A percentile compares a stretch with the other conserved stretches of the same genome.
These are phyloP conservation scores for Pseudomugil tenellus DNA, from an alignment of 2,797 vertebrate genomes.

Conservation along the genomic window DNA sequence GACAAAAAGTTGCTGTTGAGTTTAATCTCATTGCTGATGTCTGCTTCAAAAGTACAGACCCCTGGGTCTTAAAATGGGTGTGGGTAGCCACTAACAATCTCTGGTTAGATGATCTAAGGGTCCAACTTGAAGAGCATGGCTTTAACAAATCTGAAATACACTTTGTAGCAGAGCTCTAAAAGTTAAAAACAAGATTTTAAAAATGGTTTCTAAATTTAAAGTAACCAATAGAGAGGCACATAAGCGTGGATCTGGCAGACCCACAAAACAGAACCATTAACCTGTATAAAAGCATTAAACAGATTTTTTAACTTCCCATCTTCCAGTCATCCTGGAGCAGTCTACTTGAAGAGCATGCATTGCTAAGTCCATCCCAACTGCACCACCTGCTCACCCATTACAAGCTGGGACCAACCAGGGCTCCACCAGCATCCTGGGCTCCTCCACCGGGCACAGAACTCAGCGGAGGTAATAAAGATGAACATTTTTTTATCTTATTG, in stretches of 20 bases:
- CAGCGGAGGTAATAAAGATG: slow-evolving; percentile 71
- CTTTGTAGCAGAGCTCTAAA: no score
- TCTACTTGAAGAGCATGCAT: slow-evolving; percentile 86
- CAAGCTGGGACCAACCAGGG: slow-evolving; percentile 88
- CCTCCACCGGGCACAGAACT: slow-evolving; percentile 84
- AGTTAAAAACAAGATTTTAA: not conserved
- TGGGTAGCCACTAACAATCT: not conserved
- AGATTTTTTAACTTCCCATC: slow-evolving; percentile 10
- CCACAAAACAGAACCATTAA: slow-evolving; percentile 2
- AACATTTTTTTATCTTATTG: not conserved
- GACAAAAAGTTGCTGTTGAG: not conserved
- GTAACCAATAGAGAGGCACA: not conserved
- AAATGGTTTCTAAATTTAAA: not conserved
- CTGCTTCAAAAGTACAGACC: not conserved
- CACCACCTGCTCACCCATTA: slow-evolving; percentile 93
- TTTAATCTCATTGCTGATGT: not conserved
- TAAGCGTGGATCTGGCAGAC: slow-evolving; percentile 1
- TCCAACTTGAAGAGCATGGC: no score
- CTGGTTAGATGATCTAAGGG: no score
- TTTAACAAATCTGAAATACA: no score
- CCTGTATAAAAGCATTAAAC: not conserved
- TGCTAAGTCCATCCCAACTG: slow-evolving; percentile 88
- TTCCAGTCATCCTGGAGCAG: slow-evolving; percentile 87
- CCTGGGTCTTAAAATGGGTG: not conserved
- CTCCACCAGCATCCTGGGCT: slow-evolving; percentile 86